Evolutionary conservation across 2,888 invertebrate genomes (phyloP).

Genomic region (Agrilus mali): DNA sequence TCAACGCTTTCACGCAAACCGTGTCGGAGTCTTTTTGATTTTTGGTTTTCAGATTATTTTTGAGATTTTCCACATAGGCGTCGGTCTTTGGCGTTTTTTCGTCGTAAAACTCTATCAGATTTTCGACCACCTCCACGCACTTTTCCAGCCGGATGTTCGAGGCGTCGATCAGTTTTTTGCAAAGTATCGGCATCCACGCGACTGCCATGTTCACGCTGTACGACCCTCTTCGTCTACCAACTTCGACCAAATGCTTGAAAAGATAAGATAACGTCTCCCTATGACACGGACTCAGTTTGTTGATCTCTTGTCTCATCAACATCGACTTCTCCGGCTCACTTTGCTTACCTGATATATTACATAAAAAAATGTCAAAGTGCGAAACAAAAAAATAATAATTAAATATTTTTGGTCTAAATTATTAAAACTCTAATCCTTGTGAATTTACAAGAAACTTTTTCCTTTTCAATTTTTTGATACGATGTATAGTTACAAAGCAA

Average conservation of each 20-base stretch:
- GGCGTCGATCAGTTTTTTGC: constrained; percentile 5
- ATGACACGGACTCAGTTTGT: constrained; percentile 13
- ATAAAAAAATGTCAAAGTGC: too few relatives aligned
- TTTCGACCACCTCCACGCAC: constrained; percentile 8
- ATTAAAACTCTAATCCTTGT: too few relatives aligned
- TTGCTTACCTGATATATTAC: constrained; percentile 4
- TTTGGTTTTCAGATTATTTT: too few relatives aligned
- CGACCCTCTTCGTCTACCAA: constrained; percentile 18
- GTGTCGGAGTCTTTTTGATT: too few relatives aligned
- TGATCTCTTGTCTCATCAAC: constrained; percentile 15
- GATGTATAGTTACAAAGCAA: too few relatives aligned
- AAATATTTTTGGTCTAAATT: too few relatives aligned
- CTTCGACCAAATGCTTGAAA: constrained; percentile 21
- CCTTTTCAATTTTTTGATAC: too few relatives aligned
- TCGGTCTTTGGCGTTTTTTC: background rate
- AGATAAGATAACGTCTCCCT: constrained; percentile 22
- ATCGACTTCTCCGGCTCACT: constrained; percentile 15
- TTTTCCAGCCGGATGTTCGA: constrained; percentile 3
- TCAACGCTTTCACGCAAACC: too few relatives aligned
- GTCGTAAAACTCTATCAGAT: constrained; percentile 9
- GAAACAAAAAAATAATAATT: too few relatives aligned
- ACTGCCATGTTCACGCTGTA: constrained; percentile 20
- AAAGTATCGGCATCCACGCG: constrained; percentile 20
- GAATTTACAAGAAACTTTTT: too few relatives aligned
- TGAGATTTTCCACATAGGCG: too few relatives aligned